Evolutionary conservation across 2,113 vertebrate genomes (phyloP).

Genomic region (Stigmatopora nigra): DNA sequence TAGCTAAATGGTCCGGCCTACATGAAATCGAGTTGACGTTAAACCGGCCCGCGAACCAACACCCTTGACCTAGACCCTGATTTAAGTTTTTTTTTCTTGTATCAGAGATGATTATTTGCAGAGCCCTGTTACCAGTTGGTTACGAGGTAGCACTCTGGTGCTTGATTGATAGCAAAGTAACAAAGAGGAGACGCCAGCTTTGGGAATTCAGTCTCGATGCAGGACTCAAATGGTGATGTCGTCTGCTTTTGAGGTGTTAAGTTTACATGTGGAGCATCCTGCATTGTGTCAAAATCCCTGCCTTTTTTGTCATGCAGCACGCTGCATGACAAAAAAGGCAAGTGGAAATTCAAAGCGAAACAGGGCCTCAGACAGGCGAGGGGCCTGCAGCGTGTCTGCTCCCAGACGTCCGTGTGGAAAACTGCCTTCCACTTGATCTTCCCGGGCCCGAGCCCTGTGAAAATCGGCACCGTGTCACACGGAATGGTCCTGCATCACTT

Average conservation of each 20-base stretch:
- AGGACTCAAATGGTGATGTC: conserved; percentile 12
- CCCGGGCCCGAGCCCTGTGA: conserved; percentile 6
- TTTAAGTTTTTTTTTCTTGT: too few species aligned
- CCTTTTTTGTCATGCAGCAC: conserved; percentile 27
- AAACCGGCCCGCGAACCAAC: too few species aligned
- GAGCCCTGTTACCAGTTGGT: too few species aligned
- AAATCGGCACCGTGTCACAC: conserved; percentile 34
- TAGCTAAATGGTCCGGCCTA: too few species aligned
- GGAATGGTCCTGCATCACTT: conserved; percentile 25
- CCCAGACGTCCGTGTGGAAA: conserved; percentile 34
- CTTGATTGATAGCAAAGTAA: conserved; percentile 33
- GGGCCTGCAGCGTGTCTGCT: conserved; percentile 35
- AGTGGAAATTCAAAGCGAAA: conserved; percentile 56
- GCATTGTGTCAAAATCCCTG: conserved; percentile 24
- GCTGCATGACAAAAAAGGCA: conserved; percentile 41
- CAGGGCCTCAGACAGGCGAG: conserved; percentile 31
- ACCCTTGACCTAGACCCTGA: too few species aligned
- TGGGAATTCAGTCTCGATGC: conserved; percentile 5
- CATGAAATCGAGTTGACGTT: too few species aligned
- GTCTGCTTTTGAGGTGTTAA: conserved; percentile 39
- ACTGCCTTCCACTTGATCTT: conserved; percentile 34
- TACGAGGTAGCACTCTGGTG: too few species aligned
- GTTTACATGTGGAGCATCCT: conserved; percentile 27
- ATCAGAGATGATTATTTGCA: too few species aligned
- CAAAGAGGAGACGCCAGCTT: conserved; percentile 2